A percentile compares a stretch with the other conserved stretches of the same genome.
Conservation (phyloP, 2,888 invertebrate species). For the Xylota segnis region DNA sequence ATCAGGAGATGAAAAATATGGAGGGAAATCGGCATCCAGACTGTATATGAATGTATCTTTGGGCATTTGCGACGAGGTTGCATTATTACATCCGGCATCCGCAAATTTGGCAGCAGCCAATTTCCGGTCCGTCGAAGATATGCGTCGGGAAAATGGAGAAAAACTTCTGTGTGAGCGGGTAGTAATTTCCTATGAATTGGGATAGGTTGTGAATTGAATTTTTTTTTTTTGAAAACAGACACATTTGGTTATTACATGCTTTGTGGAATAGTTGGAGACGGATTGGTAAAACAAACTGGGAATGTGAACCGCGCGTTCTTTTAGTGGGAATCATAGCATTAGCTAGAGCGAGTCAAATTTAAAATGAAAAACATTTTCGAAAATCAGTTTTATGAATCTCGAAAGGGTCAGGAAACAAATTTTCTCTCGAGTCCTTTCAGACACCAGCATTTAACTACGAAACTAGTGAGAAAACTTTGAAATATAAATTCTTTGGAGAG, state of each 20-base stretch:
- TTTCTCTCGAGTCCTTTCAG: too few relatives aligned
- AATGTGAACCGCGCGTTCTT: too few relatives aligned
- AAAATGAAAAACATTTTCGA: too few relatives aligned
- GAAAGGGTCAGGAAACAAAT: too few relatives aligned
- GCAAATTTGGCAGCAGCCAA: constrained; percentile 71
- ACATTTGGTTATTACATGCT: too few relatives aligned
- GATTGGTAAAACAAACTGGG: constrained; percentile 25
- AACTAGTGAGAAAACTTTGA: too few relatives aligned
- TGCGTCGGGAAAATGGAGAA: constrained; percentile 26
- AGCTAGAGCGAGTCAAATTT: too few relatives aligned
- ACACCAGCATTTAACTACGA: too few relatives aligned
- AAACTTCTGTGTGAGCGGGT: constrained; percentile 14
- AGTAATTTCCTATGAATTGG: constrained; percentile 49
- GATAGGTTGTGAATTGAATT: constrained; percentile 25
- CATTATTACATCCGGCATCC: constrained; percentile 71
- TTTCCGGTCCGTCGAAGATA: constrained; percentile 57
- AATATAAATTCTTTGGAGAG: too few relatives aligned
- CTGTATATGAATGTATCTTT: constrained; percentile 30
- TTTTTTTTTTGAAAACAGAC: constrained; percentile 16
- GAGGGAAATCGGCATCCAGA: constrained; percentile 31
- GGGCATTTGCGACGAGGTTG: constrained; percentile 37
- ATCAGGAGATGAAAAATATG: constrained; percentile 58
- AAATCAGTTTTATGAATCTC: too few relatives aligned
- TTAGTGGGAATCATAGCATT: too few relatives aligned
- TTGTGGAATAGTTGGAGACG: constrained; percentile 16